Conservation (phyloP, 2,113 vertebrate species). For the Passer domesticus region DNA sequence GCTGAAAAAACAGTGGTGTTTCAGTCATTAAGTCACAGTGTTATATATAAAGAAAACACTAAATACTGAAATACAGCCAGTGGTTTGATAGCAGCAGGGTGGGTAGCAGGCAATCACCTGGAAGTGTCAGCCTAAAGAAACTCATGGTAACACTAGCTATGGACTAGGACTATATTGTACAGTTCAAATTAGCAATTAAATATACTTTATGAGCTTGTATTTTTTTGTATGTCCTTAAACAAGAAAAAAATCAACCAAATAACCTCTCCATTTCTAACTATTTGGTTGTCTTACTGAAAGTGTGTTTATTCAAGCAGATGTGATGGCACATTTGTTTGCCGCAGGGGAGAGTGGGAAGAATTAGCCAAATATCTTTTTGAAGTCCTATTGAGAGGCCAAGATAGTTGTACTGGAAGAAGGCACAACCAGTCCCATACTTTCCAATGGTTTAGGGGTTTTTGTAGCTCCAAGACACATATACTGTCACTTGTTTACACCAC, state of each 20-base stretch:
- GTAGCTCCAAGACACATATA: background rate
- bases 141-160: background rate
- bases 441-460: background rate
- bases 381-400: background rate
- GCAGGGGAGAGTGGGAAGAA: background rate
- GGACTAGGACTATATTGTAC: background rate
- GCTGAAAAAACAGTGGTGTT: background rate
- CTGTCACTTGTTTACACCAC: background rate
- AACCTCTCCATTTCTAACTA: background rate
- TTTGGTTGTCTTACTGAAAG: background rate
- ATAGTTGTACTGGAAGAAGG: background rate
- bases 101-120: constrained; percentile 15
- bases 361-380: background rate
- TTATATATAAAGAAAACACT: constrained; percentile 23
- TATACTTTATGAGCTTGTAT: background rate
- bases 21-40: constrained; percentile 5
- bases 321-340: background rate
- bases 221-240: background rate
- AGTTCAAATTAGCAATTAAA: background rate
- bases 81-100: constrained; percentile 23
- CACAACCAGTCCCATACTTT: background rate
- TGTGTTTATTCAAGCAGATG: background rate
- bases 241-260: background rate
- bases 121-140: constrained; percentile 22
- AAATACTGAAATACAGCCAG: constrained; percentile 49